Conservation (phyloP, 1,140 invertebrate species). For the Dryas iulia region DNA sequence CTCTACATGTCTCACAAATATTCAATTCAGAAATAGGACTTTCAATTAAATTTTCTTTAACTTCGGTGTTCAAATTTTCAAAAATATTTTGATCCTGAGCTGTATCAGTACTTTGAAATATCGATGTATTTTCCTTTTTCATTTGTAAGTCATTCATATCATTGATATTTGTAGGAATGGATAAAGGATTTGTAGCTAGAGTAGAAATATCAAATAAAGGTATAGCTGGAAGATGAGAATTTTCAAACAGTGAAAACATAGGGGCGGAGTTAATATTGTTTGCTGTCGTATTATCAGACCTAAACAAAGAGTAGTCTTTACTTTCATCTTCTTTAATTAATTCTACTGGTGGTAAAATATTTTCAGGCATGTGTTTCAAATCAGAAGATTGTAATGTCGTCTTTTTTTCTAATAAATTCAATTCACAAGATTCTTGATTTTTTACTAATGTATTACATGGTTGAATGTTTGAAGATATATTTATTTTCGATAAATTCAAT, state of each 20-base stretch:
- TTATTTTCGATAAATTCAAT: not conserved
- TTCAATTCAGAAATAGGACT: conserved; percentile 48
- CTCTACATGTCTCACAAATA: conserved; percentile 65
- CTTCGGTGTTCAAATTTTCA: not conserved
- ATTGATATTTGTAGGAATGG: not conserved
- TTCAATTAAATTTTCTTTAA: conserved; percentile 20
- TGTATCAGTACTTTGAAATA: conserved; percentile 5
- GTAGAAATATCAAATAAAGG: conserved; percentile 13
- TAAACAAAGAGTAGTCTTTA: not conserved
- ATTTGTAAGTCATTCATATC: conserved; percentile 12
- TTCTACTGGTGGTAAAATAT: not conserved
- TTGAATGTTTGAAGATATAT: not conserved
- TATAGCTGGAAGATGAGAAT: not conserved
- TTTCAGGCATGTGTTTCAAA: not conserved
- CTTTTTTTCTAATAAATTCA: not conserved
- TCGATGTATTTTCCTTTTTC: conserved; percentile 15
- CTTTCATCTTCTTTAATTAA: not conserved
- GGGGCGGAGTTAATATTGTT: not conserved
- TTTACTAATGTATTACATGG: not conserved
- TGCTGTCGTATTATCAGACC: not conserved
- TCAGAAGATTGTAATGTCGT: not conserved
- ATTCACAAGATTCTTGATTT: not conserved
- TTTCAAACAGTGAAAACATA: conserved; percentile 17
- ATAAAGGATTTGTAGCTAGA: not conserved
- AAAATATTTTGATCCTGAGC: not conserved